A percentile compares a stretch with the other conserved stretches of the same genome.
phyloP scores from a whole-genome alignment of 92 coral and sea anemone species.

The Muricea muricata region DNA sequence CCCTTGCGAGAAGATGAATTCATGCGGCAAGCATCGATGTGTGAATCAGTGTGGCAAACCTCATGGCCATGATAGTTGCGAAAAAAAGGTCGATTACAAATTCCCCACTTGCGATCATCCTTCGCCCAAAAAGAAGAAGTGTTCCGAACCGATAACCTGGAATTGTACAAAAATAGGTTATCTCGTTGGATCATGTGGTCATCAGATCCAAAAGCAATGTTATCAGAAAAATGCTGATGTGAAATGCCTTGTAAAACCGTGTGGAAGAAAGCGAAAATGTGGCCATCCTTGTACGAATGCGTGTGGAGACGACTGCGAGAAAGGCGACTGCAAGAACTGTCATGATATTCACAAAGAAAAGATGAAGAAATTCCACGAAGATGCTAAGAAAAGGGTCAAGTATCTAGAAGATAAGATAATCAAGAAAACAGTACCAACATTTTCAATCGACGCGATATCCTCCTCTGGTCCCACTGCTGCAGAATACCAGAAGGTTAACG shows the following conservation, averaged over 20 bases:
- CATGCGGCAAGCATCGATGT: slow-evolving; percentile 10
- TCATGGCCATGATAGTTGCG: slow-evolving; percentile 16
- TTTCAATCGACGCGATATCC: slow-evolving; percentile 5
- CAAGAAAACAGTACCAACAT: neutral
- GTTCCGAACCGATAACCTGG: slow-evolving; percentile 40
- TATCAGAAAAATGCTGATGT: slow-evolving; percentile 14
- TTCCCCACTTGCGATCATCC: slow-evolving; percentile 44
- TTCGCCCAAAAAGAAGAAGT: slow-evolving; percentile 22
- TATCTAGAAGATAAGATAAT: slow-evolving; percentile 21
- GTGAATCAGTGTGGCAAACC: slow-evolving; percentile 4
- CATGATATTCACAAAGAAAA: slow-evolving; percentile 4
- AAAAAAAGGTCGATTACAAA: slow-evolving; percentile 20
- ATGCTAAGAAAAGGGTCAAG: slow-evolving; percentile 29
- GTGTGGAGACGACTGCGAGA: slow-evolving; percentile 49
- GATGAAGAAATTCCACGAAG: slow-evolving; percentile 29
- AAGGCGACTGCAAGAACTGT: slow-evolving; percentile 46
- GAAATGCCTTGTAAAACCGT: slow-evolving; percentile 24
- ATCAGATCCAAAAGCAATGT: neutral
- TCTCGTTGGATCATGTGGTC: neutral
- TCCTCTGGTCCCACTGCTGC: slow-evolving; percentile 24
- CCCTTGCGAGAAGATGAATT: neutral
- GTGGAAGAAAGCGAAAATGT: slow-evolving; percentile 35
- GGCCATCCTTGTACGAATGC: slow-evolving; percentile 48
- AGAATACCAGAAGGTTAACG: slow-evolving; percentile 42
- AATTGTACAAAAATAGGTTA: neutral